phyloP scores from a whole-genome alignment of 2,113 vertebrate species.

The Chauna torquata region DNA sequence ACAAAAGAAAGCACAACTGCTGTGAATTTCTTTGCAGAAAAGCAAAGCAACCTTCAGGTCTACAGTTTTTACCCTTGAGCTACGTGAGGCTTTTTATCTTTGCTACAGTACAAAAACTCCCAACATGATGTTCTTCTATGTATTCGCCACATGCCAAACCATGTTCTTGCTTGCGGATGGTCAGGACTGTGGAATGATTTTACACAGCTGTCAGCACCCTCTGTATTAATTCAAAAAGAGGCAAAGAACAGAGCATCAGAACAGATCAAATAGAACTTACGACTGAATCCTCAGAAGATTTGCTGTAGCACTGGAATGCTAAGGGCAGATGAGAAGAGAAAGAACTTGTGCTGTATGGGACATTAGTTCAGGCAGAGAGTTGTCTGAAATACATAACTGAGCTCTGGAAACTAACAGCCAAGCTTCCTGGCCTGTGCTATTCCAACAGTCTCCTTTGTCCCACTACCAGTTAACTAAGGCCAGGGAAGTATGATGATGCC shows the following conservation, averaged over 20 bases:
- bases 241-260: not conserved
- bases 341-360: not conserved
- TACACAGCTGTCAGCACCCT: not conserved
- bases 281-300: not conserved
- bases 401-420: not conserved
- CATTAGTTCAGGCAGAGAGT: not conserved
- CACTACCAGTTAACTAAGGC: not conserved
- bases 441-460: not conserved
- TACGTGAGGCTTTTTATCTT: not conserved
- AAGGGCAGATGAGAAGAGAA: not conserved
- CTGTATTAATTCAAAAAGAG: not conserved
- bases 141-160: not conserved
- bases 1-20: not conserved
- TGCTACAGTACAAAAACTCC: not conserved
- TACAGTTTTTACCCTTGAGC: not conserved
- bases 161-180: not conserved
- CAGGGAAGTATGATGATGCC: fast-evolving
- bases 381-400: not conserved
- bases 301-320: not conserved
- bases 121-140: not conserved
- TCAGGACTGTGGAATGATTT: not conserved
- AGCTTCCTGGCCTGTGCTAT: not conserved
- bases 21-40: not conserved
- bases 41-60: not conserved
- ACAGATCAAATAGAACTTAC: not conserved